Evolutionary conservation across 2,888 invertebrate species (phyloP), one percentile per base, ranked within the genome.

Genomic region (Tipula helvola): DNA sequence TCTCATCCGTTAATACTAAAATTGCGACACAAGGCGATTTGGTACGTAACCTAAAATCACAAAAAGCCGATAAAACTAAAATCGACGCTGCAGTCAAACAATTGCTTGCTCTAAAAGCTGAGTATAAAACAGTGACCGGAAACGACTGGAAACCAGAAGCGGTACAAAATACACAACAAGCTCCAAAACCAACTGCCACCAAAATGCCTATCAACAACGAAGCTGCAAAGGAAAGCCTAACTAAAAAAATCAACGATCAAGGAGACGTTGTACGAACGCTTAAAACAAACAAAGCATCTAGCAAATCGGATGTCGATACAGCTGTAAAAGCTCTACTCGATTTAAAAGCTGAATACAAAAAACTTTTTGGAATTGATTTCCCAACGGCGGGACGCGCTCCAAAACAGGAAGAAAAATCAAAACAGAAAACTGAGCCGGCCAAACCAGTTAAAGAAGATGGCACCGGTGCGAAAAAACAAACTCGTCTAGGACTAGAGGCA

Each of bases 401-500:
- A 7, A 91, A 91, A 88, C 89, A 89, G 16, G 89, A 89, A 7
- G 90, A 90, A 85, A 89, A 90, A 88, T 42, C 87, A 88, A 2
- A 88, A 89, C 86, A 87, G 89, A 89, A 90, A 89, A 71, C 90
- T 87, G 89, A 90, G 88, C 71, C 28, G 2, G 88, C 89, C n/a
- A 89, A 84, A 42, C 36, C 16, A 28, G 16, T 47, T 8, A 86
- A 87, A 57, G 87, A 87, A 7, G 92, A 90, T 91, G 0, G 93
- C 0, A 92, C 93, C 0, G 93, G 92, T 0, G 92, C 92, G 0
- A 98, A 99, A 92, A 99, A 99, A 90, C 95, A 98, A 90, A 98
- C 99, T 0, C 94, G 98, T 86, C 92, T 99, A 7, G 99, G 99
- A 2, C 91, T 99, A 36, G 99, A 99, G 91, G 97, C 96, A 0